Evolutionary conservation across 2,797 vertebrate species (phyloP), one percentile per base, ranked within the genome.

Genomic region (Paedocypris micromegethes): DNA sequence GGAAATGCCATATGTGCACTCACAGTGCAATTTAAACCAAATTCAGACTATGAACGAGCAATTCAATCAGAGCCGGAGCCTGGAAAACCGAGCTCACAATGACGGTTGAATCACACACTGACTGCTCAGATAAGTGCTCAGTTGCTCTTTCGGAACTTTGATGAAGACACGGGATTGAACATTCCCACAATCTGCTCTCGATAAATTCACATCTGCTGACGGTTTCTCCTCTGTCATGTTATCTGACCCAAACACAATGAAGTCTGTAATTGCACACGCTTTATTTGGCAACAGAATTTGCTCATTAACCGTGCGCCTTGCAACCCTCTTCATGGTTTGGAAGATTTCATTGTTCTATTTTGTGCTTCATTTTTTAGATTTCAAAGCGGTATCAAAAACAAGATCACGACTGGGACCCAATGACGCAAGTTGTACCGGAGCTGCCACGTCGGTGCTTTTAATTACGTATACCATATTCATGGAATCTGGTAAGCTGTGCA

Each of bases 41-140:
- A 49, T 64, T 52, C n/a, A 54, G 5, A 54, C n/a, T 68, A 43
- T 23, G 45, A 66, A 43, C 43, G 7, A 59, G 51, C 37, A 53
- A 7, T 62, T 61, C 42, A 56, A 46, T 55, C 45, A 49, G 45
- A 63, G 41, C 43, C 6, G 56, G 59, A 50, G 54, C 56, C 39
- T 44, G 5, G 6, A 45, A 63, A 48, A 56, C 66, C 40, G n/a
- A 51, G 58, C 38, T 23, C 5, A 8, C 52, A 58, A 70, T 70
- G 44, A 63, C 23, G n/a, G 37, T 45, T 63, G 49, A 67, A n/a
- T 70, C 58, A 44, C 49, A 52, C 7, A 49, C 9, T 43, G 44
- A n/a, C 58, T 62, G 58, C 46, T 54, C 43, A 46, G 61, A 72
- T 64, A 50, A 72, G 55, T 64, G 52, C 42, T 46, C 50, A 5